phyloP scores from a whole-genome alignment of 2,888 invertebrate genomes.

The Abrostola tripartita region DNA sequence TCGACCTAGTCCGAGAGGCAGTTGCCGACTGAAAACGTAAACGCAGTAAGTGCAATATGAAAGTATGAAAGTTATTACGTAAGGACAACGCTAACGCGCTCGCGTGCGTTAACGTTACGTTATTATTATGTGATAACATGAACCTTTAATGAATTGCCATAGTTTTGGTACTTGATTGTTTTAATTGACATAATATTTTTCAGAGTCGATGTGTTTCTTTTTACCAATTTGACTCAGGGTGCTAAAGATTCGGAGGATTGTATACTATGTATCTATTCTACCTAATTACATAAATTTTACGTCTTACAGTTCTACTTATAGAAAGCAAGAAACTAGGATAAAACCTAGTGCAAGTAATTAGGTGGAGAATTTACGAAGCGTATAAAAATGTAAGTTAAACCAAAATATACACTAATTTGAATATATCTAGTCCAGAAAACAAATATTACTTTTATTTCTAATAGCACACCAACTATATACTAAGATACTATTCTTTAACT shows the following conservation, averaged over 20 bases:
- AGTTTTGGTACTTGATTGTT: constrained; percentile 6
- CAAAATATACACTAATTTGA: not conserved
- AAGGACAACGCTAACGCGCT: constrained; percentile 51
- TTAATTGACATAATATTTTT: not conserved
- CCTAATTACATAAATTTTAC: too few species aligned
- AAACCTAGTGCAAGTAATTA: too few species aligned
- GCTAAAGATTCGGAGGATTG: not conserved
- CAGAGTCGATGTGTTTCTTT: not conserved
- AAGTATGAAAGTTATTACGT: constrained; percentile 58
- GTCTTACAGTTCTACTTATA: too few species aligned
- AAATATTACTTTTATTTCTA: not conserved
- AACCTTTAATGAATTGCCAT: constrained; percentile 39
- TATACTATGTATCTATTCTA: too few species aligned
- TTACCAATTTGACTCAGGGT: not conserved
- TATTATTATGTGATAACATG: constrained; percentile 51
- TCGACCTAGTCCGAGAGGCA: constrained; percentile 48
- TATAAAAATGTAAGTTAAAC: too few species aligned
- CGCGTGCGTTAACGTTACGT: constrained; percentile 56
- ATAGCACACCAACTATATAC: too few species aligned
- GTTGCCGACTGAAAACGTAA: constrained; percentile 55
- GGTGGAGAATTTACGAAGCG: too few species aligned
- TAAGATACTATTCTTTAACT: too few species aligned
- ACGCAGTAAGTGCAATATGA: constrained; percentile 54
- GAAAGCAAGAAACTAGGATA: too few species aligned
- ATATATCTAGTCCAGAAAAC: not conserved